Evolutionary conservation across 2,113 vertebrate genomes (phyloP).

Genomic region (Atlantisia rogersi): DNA sequence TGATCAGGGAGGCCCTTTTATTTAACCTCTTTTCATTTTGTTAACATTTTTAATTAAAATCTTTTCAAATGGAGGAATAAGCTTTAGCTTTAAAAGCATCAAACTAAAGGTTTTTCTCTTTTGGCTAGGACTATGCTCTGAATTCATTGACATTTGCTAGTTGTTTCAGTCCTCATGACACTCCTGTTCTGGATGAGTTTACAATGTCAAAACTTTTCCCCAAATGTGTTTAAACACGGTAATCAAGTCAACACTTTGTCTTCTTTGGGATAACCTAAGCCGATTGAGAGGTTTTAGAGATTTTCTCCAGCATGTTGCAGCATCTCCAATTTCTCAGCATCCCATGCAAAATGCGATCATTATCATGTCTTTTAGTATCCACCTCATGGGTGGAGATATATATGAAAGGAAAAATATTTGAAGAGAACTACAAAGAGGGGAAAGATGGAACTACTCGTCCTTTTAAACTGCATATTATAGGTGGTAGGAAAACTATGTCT

Average conservation of each 20-base stretch:
- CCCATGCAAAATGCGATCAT: neutral
- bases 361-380: neutral
- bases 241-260: neutral
- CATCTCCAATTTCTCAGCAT: neutral
- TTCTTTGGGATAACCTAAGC: constrained; percentile 19
- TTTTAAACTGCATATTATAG: neutral
- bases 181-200: neutral
- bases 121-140: neutral
- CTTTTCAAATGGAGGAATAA: constrained; percentile 1
- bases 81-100: neutral
- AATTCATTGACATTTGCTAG: neutral
- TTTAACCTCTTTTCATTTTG: neutral
- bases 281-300: neutral
- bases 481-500: neutral
- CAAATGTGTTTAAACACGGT: neutral
- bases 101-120: neutral
- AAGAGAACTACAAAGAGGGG: neutral
- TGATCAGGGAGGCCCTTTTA: neutral
- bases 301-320: neutral
- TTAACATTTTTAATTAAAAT: neutral
- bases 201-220: neutral
- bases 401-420: neutral
- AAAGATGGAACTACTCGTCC: neutral
- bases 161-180: neutral
- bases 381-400: neutral